phyloP scores from a whole-genome alignment of 30 jellyfish, hydroid and myxozoan species.

The Hydractinia echinata region DNA sequence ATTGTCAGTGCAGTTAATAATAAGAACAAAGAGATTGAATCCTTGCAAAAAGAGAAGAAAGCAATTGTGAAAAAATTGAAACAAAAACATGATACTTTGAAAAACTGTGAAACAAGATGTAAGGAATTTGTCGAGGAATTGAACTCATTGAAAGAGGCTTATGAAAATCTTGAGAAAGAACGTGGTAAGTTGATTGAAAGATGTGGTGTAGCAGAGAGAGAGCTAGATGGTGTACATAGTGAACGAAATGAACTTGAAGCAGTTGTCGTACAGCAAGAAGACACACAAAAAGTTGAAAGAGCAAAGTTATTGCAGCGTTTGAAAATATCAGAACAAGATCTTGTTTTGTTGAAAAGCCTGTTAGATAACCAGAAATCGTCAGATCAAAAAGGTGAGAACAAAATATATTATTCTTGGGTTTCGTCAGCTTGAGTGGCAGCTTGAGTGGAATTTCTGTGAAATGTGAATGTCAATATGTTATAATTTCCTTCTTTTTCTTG shows the following conservation, averaged over 20 bases:
- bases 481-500: not conserved
- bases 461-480: not conserved
- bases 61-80: not conserved
- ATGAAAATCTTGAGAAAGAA: not conserved
- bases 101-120: not conserved
- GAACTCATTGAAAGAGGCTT: too few relatives aligned
- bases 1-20: not conserved
- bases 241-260: not conserved
- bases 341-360: not conserved
- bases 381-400: not conserved
- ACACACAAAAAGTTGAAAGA: not conserved
- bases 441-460: not conserved
- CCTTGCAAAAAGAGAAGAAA: constrained; percentile 2
- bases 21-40: not conserved
- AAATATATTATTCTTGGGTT: not conserved
- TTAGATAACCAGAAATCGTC: not conserved
- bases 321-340: not conserved
- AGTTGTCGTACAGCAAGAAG: not conserved
- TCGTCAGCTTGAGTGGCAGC: not conserved
- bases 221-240: not conserved
- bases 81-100: not conserved
- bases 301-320: not conserved
- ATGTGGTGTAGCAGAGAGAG: not conserved
- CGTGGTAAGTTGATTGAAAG: not conserved
- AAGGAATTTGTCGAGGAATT: too few relatives aligned